Base-by-base conservation (phyloP, 2,888 invertebrate species). In the Hydriomena furcata region DNA sequence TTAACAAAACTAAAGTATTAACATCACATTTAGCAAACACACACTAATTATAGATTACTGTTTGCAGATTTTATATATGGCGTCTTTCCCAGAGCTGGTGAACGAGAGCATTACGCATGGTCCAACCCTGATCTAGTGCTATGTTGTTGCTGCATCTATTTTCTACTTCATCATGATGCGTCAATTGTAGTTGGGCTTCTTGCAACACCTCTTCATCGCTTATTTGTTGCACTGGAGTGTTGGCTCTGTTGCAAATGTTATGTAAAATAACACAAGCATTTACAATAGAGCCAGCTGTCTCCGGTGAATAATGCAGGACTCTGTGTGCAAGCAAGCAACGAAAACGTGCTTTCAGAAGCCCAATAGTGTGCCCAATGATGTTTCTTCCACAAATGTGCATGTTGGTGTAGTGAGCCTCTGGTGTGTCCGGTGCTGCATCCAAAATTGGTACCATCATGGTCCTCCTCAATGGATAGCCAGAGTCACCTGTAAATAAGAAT, bases 301-400 rank as follows among this genome's bases (percentile, higher is more conserved):
- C 12, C 20, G 50, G 55, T 4, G 28, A 1, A 20, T 55, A 51
- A 17, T 51, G 51, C 8, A 55, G n/a, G 4, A 42, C 31, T 36
- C 47, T 43, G 25, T 27, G 44, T 11, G 35, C 40, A 12, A 47
- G 27, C 7, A 47, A 34, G 10, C 46, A 46, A 17, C 46, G 31
- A 24, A 46, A 52, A 7, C 38, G 36, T 7, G 42, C 37, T 21
- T 43, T 52, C 0, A 25, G n/a, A 7, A 52, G 38, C 7, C 55
- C 46, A 13, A 52, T 55, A 7, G 44, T 41, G 6, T 46, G 30
- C 23, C 49, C 42, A 11, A 56, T 41, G 7, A 20, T 36, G 11
- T 45, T 49, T 7, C 49, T 47, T 20, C 37, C 21, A 2, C 10
- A 0, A 7, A 48, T 36, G 5, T 37, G 36, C 36, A 37, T 12